Evolutionary conservation across 2,797 vertebrate species (phyloP), one percentile per base, ranked within the genome.

Genomic region (Syngnathus rostellatus): DNA sequence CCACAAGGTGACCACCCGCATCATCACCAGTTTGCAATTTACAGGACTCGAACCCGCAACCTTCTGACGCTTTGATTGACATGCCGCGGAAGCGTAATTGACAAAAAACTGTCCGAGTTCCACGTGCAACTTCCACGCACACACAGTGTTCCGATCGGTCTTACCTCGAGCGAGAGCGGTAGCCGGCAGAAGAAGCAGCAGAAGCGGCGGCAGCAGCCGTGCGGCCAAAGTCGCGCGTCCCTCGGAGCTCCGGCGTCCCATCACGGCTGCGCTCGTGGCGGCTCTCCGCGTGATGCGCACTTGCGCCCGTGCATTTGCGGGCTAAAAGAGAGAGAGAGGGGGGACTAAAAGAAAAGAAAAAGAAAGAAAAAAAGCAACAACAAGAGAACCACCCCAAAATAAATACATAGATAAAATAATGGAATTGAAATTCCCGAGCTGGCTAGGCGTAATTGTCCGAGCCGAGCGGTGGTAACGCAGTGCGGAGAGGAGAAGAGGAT

Each of bases 231-330:
- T 87, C 78, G 74, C 54, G 83, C 78, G 81, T 77, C 81, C 76
- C 85, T 84, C 88, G 70, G 80, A 77, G 55, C 79, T 81, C 64
- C 87, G 81, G 78, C 82, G 90, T 89, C 88, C 90, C 90, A 90
- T 91, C 84, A 83, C 86, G 73, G 85, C 80, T 68, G 82, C 77
- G 71, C 76, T 67, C 77, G 79, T 41, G 65, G 70, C 74, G 81
- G 85, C 66, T 76, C 75, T 82, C 43, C 43, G 63, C 50, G 46
- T 38, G 48, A 31, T 53, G 46, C 76, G 67, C 43, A 72, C 88
- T 46, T 61, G 45, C 46, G 17, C 45, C 23, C 23, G 63, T 16
- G 31, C 37, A 51, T 41, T 41, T 62, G 60, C 23, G 10, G 39
- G 60, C 60, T 62, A 8, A 45, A 45, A 16, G 23, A 46, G 14